phyloP scores from a whole-genome alignment of 2,797 vertebrate genomes.

The Pseudochromis fuscus region DNA sequence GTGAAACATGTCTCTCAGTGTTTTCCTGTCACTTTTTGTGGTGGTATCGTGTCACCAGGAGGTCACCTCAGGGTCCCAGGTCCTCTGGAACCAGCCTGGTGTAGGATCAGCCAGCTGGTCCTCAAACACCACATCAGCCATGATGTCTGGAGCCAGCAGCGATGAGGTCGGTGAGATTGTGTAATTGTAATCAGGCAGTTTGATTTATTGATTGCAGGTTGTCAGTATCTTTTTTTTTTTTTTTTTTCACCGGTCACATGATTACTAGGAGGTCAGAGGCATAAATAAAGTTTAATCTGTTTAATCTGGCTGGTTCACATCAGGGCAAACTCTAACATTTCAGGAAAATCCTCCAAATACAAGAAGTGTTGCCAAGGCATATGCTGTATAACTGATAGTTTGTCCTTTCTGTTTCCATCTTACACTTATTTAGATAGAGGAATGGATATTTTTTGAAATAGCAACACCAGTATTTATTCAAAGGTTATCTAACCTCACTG shows the following conservation, averaged over 20 bases:
- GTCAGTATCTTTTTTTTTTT: constrained; percentile 25
- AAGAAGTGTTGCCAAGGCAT: background rate
- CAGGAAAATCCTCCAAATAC: background rate
- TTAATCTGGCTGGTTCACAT: background rate
- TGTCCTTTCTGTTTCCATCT: too few species aligned
- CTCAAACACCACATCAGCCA: constrained; percentile 11
- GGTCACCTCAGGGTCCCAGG: constrained; percentile 10
- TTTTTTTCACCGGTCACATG: constrained; percentile 57
- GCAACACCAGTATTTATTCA: background rate
- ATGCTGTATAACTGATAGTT: too few species aligned
- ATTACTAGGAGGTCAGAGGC: background rate
- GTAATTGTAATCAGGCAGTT: background rate
- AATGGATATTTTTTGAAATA: background rate
- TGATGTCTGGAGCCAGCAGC: constrained; percentile 36
- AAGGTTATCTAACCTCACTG: background rate
- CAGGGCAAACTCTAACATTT: background rate
- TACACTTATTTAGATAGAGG: background rate
- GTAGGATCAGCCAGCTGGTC: constrained; percentile 14
- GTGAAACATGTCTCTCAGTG: constrained; percentile 35
- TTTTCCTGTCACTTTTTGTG: constrained; percentile 42
- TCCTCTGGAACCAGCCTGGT: constrained; percentile 2
- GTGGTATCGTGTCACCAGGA: constrained; percentile 16
- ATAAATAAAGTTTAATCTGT: background rate
- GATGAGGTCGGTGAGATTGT: constrained; percentile 72
- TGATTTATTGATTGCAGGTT: background rate